Conservation (phyloP, 2,888 invertebrate species). For the Orgyia antiqua region DNA sequence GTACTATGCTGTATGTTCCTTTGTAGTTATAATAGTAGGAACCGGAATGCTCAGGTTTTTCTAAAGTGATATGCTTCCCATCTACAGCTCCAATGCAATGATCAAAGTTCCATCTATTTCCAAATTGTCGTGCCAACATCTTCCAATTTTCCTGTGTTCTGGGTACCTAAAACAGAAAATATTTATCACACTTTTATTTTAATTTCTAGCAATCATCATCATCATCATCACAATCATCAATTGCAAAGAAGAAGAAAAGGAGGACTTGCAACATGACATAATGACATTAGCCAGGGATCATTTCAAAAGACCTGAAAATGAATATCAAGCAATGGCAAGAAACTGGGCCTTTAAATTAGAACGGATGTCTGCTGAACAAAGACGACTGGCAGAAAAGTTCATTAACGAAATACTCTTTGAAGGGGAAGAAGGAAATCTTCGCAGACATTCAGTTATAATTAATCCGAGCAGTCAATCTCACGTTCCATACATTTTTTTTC, state of each 20-base stretch:
- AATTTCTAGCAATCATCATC: background rate
- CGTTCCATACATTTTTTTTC: too few species aligned
- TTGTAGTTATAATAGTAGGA: too few species aligned
- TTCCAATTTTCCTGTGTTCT: too few species aligned
- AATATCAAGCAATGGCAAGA: slow-evolving; percentile 11
- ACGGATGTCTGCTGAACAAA: slow-evolving; percentile 13
- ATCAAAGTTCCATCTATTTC: too few species aligned
- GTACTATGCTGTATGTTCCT: too few species aligned
- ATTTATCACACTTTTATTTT: too few species aligned
- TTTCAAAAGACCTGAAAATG: slow-evolving; percentile 2
- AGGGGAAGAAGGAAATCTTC: slow-evolving; percentile 14
- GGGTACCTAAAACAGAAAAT: background rate
- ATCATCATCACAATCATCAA: too few species aligned
- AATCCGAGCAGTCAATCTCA: background rate
- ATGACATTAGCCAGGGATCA: background rate
- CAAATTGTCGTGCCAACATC: too few species aligned
- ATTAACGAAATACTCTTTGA: slow-evolving; percentile 14
- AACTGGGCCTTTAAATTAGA: slow-evolving; percentile 13
- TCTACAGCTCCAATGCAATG: too few species aligned
- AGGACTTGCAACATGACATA: slow-evolving; percentile 3
- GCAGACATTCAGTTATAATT: slow-evolving; percentile 2
- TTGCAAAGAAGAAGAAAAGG: slow-evolving; percentile 1
- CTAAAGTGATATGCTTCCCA: too few species aligned
- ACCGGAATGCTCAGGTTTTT: too few species aligned
- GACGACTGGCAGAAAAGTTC: slow-evolving; percentile 14